Percentiles rank a stretch among this genome's conserved stretches.
Evolutionary conservation across 1,140 invertebrate genomes (phyloP).

Genomic region (Macrocentrus cingulum): DNA sequence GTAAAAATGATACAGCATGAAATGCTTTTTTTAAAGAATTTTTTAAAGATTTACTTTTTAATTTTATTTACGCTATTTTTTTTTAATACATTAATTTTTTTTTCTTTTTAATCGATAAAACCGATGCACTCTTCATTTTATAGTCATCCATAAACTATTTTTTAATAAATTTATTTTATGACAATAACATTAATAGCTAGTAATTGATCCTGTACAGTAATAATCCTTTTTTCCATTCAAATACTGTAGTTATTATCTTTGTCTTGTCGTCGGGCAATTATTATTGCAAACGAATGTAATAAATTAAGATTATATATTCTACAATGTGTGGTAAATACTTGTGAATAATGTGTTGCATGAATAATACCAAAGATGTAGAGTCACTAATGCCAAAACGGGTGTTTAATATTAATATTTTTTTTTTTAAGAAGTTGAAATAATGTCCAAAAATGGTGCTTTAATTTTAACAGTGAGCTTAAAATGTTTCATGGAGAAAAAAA

Average conservation of each 20-base stretch:
- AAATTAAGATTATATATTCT: background rate
- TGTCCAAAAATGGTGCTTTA: too few species aligned
- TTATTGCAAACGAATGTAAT: background rate
- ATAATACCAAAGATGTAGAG: too few species aligned
- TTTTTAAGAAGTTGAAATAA: too few species aligned
- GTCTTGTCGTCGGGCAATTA: background rate
- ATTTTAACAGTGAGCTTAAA: too few species aligned
- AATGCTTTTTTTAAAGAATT: background rate
- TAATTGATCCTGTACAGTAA: conserved; percentile 9
- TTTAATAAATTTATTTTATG: conserved; percentile 16
- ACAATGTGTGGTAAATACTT: too few species aligned
- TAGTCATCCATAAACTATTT: background rate
- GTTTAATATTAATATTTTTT: too few species aligned
- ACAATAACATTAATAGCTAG: conserved; percentile 8
- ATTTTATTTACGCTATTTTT: background rate
- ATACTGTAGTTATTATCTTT: conserved; percentile 11
- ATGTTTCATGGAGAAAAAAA: too few species aligned
- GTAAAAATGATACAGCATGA: conserved; percentile 13
- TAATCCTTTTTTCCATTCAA: conserved; percentile 1
- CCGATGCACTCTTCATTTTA: too few species aligned
- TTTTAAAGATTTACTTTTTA: too few species aligned
- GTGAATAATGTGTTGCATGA: too few species aligned
- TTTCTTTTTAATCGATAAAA: too few species aligned
- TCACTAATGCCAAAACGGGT: too few species aligned
- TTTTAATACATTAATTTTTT: background rate